Percentiles rank a stretch among this genome's conserved stretches.
Conservation (phyloP, 2,113 vertebrate species). For the Vombatus ursinus region DNA sequence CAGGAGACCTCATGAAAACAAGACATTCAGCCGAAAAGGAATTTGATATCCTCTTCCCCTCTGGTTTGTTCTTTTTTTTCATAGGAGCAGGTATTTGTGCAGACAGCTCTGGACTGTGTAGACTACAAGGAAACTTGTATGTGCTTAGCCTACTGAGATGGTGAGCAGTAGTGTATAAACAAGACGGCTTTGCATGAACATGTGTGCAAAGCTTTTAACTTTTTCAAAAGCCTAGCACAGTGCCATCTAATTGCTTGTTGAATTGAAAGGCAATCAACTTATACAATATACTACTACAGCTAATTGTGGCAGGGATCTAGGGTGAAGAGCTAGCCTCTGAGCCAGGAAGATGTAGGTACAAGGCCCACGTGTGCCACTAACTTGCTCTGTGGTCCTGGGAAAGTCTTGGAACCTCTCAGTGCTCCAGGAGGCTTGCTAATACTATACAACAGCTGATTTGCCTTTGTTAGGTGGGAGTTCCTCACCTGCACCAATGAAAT, state of each 20-base stretch:
- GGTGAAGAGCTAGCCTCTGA: too few relatives aligned
- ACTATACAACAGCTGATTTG: not conserved
- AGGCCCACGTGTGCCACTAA: too few relatives aligned
- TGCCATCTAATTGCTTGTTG: not conserved
- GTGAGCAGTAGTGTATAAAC: slow-evolving; percentile 7
- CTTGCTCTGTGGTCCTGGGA: too few relatives aligned
- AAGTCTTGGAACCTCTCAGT: too few relatives aligned
- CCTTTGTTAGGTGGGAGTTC: not conserved
- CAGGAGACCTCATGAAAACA: not conserved
- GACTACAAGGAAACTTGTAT: slow-evolving; percentile 5
- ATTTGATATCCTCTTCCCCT: not conserved
- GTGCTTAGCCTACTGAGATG: slow-evolving; percentile 1
- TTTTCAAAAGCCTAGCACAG: not conserved
- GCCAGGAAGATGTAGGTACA: too few relatives aligned
- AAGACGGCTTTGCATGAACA: not conserved
- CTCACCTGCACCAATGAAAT: not conserved
- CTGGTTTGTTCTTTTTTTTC: not conserved
- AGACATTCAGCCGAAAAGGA: not conserved
- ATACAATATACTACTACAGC: too few relatives aligned
- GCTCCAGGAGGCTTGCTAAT: too few relatives aligned
- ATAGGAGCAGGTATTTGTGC: not conserved
- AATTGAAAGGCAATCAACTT: not conserved
- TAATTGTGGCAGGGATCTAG: too few relatives aligned
- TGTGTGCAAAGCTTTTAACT: slow-evolving; percentile 19
- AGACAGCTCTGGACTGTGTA: not conserved